A percentile compares a stretch with the other conserved stretches of the same genome.
Evolutionary conservation across 53 echinoderm and acorn worm species (phyloP).

Genomic region (Astropecten irregularis): DNA sequence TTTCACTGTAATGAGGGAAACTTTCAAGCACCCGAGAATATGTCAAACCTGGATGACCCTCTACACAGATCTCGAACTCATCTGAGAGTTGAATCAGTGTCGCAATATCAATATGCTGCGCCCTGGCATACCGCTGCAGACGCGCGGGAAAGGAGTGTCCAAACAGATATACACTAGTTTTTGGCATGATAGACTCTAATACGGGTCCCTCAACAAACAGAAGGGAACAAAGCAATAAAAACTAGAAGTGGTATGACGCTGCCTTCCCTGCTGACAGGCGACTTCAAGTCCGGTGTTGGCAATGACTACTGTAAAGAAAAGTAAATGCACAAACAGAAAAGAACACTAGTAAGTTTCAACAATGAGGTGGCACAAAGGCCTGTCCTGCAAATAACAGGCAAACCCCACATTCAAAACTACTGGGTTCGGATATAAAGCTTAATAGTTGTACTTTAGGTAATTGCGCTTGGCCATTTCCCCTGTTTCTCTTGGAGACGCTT

Average conservation of each 20-base stretch:
- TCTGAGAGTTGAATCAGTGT: background rate
- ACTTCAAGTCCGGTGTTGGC: no score
- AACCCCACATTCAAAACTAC: background rate
- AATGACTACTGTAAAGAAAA: no score
- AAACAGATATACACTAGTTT: background rate
- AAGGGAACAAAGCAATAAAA: background rate
- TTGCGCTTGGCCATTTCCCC: background rate
- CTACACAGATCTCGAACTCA: background rate
- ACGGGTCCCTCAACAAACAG: no score
- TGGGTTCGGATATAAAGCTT: background rate
- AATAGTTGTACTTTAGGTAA: background rate
- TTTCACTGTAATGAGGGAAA: background rate
- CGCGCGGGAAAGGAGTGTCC: constrained; percentile 10
- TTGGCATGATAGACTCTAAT: background rate
- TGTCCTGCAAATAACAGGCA: background rate
- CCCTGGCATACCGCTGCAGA: background rate
- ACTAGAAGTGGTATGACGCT: background rate
- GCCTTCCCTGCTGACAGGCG: no score
- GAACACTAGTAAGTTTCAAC: background rate
- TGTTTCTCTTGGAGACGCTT: background rate
- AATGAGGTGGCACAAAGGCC: background rate
- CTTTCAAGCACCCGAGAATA: background rate
- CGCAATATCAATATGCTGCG: background rate
- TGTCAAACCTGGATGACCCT: constrained; percentile 1
- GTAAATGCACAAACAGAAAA: no score